These are phyloP conservation scores for Acestrorhynchus altus DNA, from an alignment of 2,797 vertebrate genomes.

Conservation along the genomic window DNA sequence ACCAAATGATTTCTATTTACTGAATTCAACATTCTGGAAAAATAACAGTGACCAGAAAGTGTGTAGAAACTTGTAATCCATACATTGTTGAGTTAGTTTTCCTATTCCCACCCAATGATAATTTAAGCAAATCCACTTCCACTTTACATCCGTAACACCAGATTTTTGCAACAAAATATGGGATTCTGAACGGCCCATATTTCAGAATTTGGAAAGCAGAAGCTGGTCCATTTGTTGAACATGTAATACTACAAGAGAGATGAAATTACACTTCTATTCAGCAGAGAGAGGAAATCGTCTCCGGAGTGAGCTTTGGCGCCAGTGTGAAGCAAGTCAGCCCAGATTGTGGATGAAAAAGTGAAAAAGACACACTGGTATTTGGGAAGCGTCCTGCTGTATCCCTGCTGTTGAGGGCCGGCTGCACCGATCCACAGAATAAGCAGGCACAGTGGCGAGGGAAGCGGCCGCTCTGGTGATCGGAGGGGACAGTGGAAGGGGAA, in stretches of 20 bases:
- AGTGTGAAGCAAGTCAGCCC: slow-evolving; percentile 51
- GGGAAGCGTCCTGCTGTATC: slow-evolving; percentile 51
- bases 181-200: background rate
- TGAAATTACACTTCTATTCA: slow-evolving; percentile 72
- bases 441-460: slow-evolving; percentile 72
- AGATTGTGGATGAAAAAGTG: slow-evolving; percentile 35
- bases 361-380: slow-evolving; percentile 57
- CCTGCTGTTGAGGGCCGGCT: slow-evolving; percentile 81
- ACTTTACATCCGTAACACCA: no score
- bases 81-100: no score
- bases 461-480: slow-evolving; percentile 74
- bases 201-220: slow-evolving; percentile 35
- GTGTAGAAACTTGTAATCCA: no score
- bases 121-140: no score
- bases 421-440: slow-evolving; percentile 82
- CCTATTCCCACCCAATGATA: no score
- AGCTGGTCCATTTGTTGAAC: slow-evolving; percentile 44
- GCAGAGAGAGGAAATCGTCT: slow-evolving; percentile 44
- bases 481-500: slow-evolving; percentile 66
- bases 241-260: slow-evolving; percentile 72
- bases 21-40: no score
- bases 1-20: no score
- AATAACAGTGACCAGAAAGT: no score
- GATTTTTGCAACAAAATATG: background rate
- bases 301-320: slow-evolving; percentile 51